Evolutionary conservation across 1,140 invertebrate genomes (phyloP).

Genomic region (Drosophila aff.): DNA sequence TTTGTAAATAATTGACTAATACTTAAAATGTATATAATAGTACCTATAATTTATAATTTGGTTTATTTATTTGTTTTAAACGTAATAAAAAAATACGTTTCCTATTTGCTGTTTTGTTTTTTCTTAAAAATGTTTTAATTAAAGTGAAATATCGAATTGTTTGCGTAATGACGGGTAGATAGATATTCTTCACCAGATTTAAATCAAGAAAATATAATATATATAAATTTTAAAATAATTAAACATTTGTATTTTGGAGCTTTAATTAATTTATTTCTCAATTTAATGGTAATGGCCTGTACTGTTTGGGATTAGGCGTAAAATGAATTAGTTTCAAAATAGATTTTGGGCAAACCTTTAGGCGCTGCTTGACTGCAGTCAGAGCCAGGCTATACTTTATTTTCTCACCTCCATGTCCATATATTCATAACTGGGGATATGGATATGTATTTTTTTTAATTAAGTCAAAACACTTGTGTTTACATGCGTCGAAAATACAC

Average conservation of each 20-base stretch:
- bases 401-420: constrained; percentile 21
- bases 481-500: constrained; percentile 77
- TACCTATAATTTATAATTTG: neutral
- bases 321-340: constrained; percentile 34
- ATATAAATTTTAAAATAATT: neutral
- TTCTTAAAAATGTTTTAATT: too few species aligned
- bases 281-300: neutral
- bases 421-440: constrained; percentile 30
- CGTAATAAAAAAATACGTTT: too few species aligned
- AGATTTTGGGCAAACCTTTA: constrained; percentile 18
- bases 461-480: constrained; percentile 82
- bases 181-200: too few species aligned
- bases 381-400: constrained; percentile 4
- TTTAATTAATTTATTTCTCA: neutral
- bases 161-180: too few species aligned
- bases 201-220: neutral
- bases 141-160: too few species aligned
- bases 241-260: neutral
- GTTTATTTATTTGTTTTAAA: neutral
- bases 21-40: neutral
- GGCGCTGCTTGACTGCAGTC: constrained; percentile 1
- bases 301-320: neutral
- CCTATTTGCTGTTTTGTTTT: too few species aligned
- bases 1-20: too few species aligned
- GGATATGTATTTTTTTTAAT: constrained; percentile 70